Evolutionary conservation across 2,888 invertebrate species (phyloP).

Genomic region (Apoderus coryli): DNA sequence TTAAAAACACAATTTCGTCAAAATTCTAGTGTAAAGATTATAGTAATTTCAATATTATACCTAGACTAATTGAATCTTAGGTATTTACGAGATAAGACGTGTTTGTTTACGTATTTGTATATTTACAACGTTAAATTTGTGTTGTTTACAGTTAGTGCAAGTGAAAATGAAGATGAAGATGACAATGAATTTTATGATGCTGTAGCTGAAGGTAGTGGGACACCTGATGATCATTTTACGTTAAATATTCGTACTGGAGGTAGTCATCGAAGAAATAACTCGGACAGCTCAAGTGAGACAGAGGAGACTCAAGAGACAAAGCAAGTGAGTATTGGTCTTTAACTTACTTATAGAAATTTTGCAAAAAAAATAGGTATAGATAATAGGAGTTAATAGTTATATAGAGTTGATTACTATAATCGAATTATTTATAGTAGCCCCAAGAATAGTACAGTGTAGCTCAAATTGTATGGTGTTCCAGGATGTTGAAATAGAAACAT

Average conservation of each 20-base stretch:
- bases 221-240: slow-evolving; percentile 39
- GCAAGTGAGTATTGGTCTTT: slow-evolving; percentile 24
- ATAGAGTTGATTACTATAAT: not conserved
- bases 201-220: slow-evolving; percentile 29
- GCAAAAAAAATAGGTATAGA: too few species aligned
- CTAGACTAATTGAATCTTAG: too few species aligned
- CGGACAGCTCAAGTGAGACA: slow-evolving; percentile 38
- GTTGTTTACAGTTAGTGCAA: slow-evolving; percentile 33
- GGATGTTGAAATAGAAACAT: too few species aligned
- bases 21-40: too few species aligned
- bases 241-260: slow-evolving; percentile 45
- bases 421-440: not conserved
- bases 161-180: slow-evolving; percentile 56
- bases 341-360: too few species aligned
- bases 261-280: slow-evolving; percentile 29
- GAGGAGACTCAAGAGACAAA: slow-evolving; percentile 36
- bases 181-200: slow-evolving; percentile 62
- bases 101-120: too few species aligned
- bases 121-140: too few species aligned
- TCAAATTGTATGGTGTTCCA: too few species aligned
- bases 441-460: too few species aligned
- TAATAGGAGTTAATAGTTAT: slow-evolving; percentile 5
- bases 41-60: too few species aligned
- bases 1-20: too few species aligned
- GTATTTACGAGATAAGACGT: too few species aligned